Conservation (phyloP, 2,797 vertebrate species). For the Alcedo quadribrachys region DNA sequence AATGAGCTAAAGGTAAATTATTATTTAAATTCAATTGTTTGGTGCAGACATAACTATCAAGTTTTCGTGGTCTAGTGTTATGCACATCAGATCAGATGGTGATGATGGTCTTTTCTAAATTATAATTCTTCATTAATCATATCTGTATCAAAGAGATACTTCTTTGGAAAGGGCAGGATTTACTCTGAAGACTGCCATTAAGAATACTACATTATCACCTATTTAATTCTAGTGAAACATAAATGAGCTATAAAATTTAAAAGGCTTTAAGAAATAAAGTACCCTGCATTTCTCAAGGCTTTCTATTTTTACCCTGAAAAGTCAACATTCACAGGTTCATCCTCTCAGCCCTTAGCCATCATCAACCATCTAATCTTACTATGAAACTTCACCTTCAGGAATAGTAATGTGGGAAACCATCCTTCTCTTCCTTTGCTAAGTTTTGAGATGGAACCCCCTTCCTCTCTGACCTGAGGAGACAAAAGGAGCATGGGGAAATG, state of each 20-base stretch:
- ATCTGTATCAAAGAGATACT: conserved; percentile 4
- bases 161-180: conserved; percentile 33
- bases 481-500: background rate
- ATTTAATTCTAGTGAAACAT: conserved; percentile 30
- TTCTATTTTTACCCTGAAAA: background rate
- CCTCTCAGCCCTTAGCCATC: background rate
- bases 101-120: background rate
- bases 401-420: background rate
- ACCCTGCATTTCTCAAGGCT: background rate
- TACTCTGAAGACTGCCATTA: conserved; percentile 41
- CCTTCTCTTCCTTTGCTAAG: background rate
- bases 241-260: conserved; percentile 40
- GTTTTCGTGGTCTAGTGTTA: background rate
- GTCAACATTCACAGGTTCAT: background rate
- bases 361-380: background rate
- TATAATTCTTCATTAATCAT: conserved; percentile 47
- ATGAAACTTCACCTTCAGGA: background rate
- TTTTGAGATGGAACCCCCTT: background rate
- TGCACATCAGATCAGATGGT: background rate
- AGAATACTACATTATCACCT: conserved; percentile 35
- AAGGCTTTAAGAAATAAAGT: conserved; percentile 26
- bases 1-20: conserved; percentile 34
- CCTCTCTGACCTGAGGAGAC: background rate
- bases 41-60: background rate
- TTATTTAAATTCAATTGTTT: conserved; percentile 29